These are phyloP conservation scores for Drosophila ercepeae DNA, from an alignment of 1,140 invertebrate species.

Conservation along the genomic window DNA sequence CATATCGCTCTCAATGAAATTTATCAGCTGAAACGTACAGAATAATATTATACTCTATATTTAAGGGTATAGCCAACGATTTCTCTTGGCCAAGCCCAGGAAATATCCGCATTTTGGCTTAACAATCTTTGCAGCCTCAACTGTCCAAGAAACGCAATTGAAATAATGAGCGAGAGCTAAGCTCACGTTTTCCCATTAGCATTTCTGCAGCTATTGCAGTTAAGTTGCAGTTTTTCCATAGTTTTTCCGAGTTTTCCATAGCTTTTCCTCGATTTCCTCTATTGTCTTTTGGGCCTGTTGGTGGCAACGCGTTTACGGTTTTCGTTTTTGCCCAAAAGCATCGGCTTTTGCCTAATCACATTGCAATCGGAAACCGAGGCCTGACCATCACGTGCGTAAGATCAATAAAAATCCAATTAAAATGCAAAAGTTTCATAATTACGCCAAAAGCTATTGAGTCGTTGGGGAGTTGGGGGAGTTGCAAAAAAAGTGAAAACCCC, in stretches of 20 bases:
- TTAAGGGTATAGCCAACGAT: background rate
- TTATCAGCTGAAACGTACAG: conserved; percentile 28
- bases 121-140: background rate
- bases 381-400: conserved; percentile 75
- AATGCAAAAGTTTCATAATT: conserved; percentile 80
- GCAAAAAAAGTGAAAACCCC: conserved; percentile 58
- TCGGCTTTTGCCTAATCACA: conserved; percentile 36
- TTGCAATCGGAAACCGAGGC: conserved; percentile 33
- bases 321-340: conserved; percentile 31
- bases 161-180: conserved; percentile 70
- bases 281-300: conserved; percentile 52
- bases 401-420: conserved; percentile 82
- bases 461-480: background rate
- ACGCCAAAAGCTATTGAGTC: conserved; percentile 28
- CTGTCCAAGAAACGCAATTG: conserved; percentile 44
- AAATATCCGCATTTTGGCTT: too few relatives aligned
- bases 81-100: background rate
- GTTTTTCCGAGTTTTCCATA: conserved; percentile 2
- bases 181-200: conserved; percentile 77
- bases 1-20: conserved; percentile 60
- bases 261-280: conserved; percentile 38
- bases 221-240: too few relatives aligned
- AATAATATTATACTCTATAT: background rate
- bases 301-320: conserved; percentile 36
- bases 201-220: conserved; percentile 50